A percentile compares a stretch with the other conserved stretches of the same genome.
phyloP scores from a whole-genome alignment of 1,140 invertebrate genomes.

The Oryctes rhinoceros region DNA sequence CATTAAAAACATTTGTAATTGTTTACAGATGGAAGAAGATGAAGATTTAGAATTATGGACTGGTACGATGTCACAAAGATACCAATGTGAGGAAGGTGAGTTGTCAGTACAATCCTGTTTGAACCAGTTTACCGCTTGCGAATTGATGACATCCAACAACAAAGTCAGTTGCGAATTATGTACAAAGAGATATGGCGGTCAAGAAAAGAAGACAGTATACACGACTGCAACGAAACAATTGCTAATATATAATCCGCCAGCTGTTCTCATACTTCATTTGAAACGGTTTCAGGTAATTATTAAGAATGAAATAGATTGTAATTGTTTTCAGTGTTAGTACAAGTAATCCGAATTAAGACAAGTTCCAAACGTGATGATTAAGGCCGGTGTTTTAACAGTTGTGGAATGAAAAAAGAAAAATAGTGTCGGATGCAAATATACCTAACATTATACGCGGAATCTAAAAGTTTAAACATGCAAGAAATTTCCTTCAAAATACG shows the following conservation, averaged over 20 bases:
- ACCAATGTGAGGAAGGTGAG: constrained; percentile 78
- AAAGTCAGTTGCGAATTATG: constrained; percentile 93
- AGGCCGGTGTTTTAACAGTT: too few relatives aligned
- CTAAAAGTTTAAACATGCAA: too few relatives aligned
- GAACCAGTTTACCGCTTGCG: constrained; percentile 88
- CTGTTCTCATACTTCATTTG: constrained; percentile 92
- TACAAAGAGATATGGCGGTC: constrained; percentile 74
- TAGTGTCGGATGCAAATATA: too few relatives aligned
- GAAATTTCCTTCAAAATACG: too few relatives aligned
- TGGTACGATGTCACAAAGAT: constrained; percentile 69
- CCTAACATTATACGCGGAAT: too few relatives aligned
- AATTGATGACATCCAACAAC: constrained; percentile 89
- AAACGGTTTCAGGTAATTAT: constrained; percentile 82
- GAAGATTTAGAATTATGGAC: constrained; percentile 58
- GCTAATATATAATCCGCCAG: constrained; percentile 88
- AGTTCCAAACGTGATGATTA: too few relatives aligned
- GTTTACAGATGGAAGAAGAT: constrained; percentile 57
- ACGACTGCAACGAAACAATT: constrained; percentile 93
- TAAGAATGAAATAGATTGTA: not conserved
- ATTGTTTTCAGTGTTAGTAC: not conserved
- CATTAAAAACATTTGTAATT: not conserved
- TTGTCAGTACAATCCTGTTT: constrained; percentile 88
- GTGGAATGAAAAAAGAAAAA: too few relatives aligned
- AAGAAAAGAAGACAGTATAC: constrained; percentile 79
- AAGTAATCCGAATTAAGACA: too few relatives aligned